phyloP scores from a whole-genome alignment of 2,797 vertebrate species.

The Chaenodraco wilsoni region DNA sequence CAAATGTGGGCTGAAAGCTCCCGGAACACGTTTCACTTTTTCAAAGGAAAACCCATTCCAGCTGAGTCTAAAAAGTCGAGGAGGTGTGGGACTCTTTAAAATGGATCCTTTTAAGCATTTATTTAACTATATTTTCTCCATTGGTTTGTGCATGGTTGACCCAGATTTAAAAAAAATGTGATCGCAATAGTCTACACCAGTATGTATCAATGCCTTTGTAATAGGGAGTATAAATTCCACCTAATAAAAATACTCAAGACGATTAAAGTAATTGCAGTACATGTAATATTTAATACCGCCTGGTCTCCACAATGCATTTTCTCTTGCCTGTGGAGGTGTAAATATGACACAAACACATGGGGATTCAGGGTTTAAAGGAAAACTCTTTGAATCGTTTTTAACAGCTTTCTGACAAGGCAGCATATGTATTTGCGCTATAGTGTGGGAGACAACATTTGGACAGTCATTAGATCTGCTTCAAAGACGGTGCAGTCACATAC shows the following conservation, averaged over 20 bases:
- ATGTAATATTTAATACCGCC: slow-evolving; percentile 7
- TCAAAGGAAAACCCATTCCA: neutral
- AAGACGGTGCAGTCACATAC: slow-evolving; percentile 14
- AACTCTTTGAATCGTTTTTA: slow-evolving; percentile 31
- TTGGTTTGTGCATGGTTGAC: slow-evolving; percentile 1
- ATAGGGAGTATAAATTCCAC: neutral
- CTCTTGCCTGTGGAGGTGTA: slow-evolving; percentile 18
- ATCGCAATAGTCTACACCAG: neutral
- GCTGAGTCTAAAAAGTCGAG: neutral
- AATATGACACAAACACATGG: neutral
- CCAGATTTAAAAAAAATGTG: slow-evolving; percentile 3
- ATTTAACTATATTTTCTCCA: slow-evolving; percentile 5
- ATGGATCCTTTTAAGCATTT: slow-evolving; percentile 2
- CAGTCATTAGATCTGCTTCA: slow-evolving; percentile 45
- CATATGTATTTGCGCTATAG: slow-evolving; percentile 27
- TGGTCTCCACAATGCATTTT: slow-evolving; percentile 5
- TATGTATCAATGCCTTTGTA: neutral
- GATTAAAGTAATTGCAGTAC: slow-evolving; percentile 13
- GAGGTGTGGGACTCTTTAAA: neutral
- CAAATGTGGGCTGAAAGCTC: neutral
- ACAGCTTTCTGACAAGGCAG: slow-evolving; percentile 31
- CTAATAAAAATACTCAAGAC: neutral
- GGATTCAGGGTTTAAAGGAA: slow-evolving; percentile 22
- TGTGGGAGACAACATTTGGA: slow-evolving; percentile 30
- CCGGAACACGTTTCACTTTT: neutral